Conservation (phyloP, 2,797 vertebrate species). For the Hylomyscus alleni region DNA sequence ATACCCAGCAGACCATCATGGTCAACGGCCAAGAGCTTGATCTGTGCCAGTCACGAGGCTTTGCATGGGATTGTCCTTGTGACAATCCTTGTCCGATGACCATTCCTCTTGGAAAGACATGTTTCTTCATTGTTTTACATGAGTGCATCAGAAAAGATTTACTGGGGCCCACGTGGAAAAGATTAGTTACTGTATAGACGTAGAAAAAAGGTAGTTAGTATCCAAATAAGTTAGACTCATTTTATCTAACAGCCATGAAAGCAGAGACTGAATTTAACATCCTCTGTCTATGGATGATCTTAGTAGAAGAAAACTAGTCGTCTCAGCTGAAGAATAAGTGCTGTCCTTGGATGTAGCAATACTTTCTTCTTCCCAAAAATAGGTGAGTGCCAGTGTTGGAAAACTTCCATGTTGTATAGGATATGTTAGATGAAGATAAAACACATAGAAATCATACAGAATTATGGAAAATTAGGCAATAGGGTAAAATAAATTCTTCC, state of each 20-base stretch:
- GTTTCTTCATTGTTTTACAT: constrained; percentile 56
- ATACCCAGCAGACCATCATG: not conserved
- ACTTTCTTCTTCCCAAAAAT: constrained; percentile 79
- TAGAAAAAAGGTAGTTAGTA: constrained; percentile 85
- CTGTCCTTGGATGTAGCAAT: constrained; percentile 75
- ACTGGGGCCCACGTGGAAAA: constrained; percentile 87
- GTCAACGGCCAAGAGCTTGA: not conserved
- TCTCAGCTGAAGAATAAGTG: constrained; percentile 82
- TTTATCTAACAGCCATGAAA: constrained; percentile 87
- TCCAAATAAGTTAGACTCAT: constrained; percentile 88
- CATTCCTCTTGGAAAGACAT: not conserved
- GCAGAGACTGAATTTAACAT: constrained; percentile 86
- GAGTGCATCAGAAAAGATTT: constrained; percentile 73
- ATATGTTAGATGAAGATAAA: constrained; percentile 84
- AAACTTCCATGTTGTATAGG: constrained; percentile 81
- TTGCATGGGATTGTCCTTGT: not conserved
- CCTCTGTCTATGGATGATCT: constrained; percentile 83
- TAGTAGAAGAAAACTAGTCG: constrained; percentile 75
- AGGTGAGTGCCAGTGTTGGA: constrained; percentile 61
- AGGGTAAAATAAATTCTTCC: constrained; percentile 83
- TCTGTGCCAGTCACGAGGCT: not conserved
- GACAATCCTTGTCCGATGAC: not conserved
- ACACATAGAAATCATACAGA: constrained; percentile 75
- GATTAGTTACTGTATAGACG: constrained; percentile 87
- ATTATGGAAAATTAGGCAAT: constrained; percentile 82